Evolutionary conservation across 2,113 vertebrate species (phyloP), one percentile per base, ranked within the genome.

Genomic region (Sardina pilchardus): DNA sequence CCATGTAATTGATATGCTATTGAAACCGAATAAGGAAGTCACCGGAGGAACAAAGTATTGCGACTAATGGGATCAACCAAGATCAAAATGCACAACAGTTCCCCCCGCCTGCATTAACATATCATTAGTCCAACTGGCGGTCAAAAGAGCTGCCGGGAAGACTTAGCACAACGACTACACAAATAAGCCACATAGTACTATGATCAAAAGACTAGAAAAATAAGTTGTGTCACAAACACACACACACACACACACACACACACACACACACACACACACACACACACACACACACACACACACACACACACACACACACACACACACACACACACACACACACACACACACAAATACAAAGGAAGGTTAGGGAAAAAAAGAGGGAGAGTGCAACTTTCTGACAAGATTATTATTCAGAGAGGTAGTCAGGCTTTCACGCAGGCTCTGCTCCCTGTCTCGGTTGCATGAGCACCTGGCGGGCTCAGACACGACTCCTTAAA

Each of bases 381-480:
- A 42, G 0, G n/a, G 19, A 80, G 17, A 63, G n/a, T n/a, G n/a
- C 39, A 75, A 45, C 12, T 36, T 83, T 84, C 78, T 82, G 48
- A 48, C 81, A 82, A 3, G 14, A 17, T 81, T 45, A 56, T 26
- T 39, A 12, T 67, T 86, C 43, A 83, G 78, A 36, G 17, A 44
- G 81, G 45, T 17, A 86, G 17, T 43, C 53, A 56, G 19, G 17
- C 12, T 14, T 50, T 50, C 10, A 14, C 12, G 9, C 7, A 10
- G 3, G 45, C 45, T 47, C 9, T 47, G 45, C 30, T 21, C 39
- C 24, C 44, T 47, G 44, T 82, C 67, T 85, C 45, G 82, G 67
- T 56, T 56, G 85, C 82, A 86, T 43, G 36, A 85, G 83, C 84
- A 71, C 71, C 84, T 88, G 48, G 45, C n/a, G 34, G 53, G 53